A percentile compares a stretch with the other conserved stretches of the same genome.
phyloP scores from a whole-genome alignment of 2,797 vertebrate species.

The Esox masquinongy region DNA sequence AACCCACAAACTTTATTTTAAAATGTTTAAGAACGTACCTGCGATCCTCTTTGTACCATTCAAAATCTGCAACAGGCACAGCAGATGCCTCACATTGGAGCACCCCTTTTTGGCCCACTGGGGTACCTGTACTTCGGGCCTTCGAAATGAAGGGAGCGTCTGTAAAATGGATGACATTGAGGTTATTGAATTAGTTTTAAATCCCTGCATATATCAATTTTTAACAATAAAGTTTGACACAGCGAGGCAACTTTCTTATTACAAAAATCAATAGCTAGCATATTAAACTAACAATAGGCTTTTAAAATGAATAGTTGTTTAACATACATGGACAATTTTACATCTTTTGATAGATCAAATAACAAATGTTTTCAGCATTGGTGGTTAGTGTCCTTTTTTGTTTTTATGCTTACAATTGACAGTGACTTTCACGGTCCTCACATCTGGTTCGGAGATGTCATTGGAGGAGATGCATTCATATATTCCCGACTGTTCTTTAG shows the following conservation, averaged over 20 bases:
- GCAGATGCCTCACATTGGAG: slow-evolving; percentile 93
- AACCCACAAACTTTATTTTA: background rate
- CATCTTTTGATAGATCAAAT: too few species aligned
- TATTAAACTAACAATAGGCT: background rate
- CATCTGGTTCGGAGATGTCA: slow-evolving; percentile 85
- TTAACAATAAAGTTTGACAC: background rate
- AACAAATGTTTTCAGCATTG: slow-evolving; percentile 1
- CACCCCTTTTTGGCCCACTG: slow-evolving; percentile 91
- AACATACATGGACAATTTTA: background rate
- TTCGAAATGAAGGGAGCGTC: slow-evolving; percentile 93
- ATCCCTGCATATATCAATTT: background rate
- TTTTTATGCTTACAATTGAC: slow-evolving; percentile 89
- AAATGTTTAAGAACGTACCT: slow-evolving; percentile 69
- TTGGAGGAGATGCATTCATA: slow-evolving; percentile 95
- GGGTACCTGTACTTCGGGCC: slow-evolving; percentile 85
- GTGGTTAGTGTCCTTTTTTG: background rate
- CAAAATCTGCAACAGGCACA: slow-evolving; percentile 90
- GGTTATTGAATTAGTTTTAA: slow-evolving; percentile 6
- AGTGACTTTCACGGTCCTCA: slow-evolving; percentile 88
- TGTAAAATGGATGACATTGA: slow-evolving; percentile 53
- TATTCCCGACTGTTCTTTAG: slow-evolving; percentile 91
- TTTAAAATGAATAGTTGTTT: background rate
- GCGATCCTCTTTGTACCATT: slow-evolving; percentile 98
- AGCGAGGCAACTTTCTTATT: background rate
- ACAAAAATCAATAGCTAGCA: background rate